These are phyloP conservation scores for Bradypus variegatus DNA, from an alignment of 2,797 vertebrate species.

Conservation along the genomic window DNA sequence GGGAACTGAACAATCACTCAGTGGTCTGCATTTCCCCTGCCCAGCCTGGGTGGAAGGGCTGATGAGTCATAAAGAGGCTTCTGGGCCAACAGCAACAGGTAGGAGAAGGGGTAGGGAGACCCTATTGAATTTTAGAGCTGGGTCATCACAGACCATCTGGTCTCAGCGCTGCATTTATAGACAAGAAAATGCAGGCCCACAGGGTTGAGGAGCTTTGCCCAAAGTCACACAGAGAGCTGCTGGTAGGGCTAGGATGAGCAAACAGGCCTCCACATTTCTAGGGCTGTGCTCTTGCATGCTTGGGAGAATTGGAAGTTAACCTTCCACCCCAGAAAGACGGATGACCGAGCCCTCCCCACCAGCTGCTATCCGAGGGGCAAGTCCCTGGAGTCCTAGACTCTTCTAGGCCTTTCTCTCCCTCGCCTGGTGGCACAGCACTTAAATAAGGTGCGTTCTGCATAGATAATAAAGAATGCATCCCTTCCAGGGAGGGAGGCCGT, in stretches of 20 bases:
- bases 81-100: background rate
- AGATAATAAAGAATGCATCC: constrained; percentile 47
- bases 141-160: background rate
- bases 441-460: constrained; percentile 53
- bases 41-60: background rate
- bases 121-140: background rate
- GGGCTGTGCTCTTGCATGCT: background rate
- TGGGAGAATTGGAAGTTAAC: background rate
- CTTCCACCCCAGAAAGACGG: background rate
- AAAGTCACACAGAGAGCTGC: background rate
- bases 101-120: background rate
- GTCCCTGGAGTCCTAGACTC: constrained; percentile 24
- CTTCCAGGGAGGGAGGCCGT: constrained; percentile 48
- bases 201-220: background rate
- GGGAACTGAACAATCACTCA: background rate
- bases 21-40: background rate
- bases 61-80: background rate
- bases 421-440: background rate
- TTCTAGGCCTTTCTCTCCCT: constrained; percentile 24
- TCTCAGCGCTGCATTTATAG: background rate
- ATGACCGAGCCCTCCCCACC: background rate
- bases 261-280: background rate
- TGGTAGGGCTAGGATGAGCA: background rate
- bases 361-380: background rate
- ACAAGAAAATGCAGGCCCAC: background rate